A percentile compares a stretch with the other conserved stretches of the same genome.
Evolutionary conservation across 2,888 invertebrate genomes (phyloP).

Genomic region (Leptopilina syphax): DNA sequence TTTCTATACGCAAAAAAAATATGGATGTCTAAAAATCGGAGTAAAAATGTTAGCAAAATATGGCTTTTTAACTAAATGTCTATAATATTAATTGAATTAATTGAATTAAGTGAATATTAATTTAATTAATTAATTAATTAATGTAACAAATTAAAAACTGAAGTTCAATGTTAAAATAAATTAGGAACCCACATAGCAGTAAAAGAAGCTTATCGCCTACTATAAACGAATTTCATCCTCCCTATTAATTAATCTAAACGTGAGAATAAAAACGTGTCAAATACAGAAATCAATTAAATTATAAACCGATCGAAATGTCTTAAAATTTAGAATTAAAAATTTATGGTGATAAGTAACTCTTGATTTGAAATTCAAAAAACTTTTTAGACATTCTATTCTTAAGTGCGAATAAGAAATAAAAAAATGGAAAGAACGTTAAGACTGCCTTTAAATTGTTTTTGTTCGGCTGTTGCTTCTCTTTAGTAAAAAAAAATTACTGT

Average conservation of each 20-base stretch:
- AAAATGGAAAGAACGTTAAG: slow-evolving; percentile 32
- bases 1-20: too few species aligned
- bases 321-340: neutral
- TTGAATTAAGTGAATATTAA: too few species aligned
- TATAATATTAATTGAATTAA: neutral
- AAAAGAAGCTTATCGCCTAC: slow-evolving; percentile 28
- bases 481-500: neutral
- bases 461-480: slow-evolving; percentile 10
- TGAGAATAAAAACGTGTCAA: neutral
- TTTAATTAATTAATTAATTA: neutral
- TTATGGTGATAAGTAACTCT: slow-evolving; percentile 29
- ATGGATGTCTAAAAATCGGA: too few species aligned
- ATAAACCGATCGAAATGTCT: neutral
- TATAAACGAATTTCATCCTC: neutral
- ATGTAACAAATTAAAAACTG: neutral
- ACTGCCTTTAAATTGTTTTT: slow-evolving; percentile 32
- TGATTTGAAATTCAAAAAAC: neutral
- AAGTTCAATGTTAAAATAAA: neutral
- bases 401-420: slow-evolving; percentile 5
- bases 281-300: neutral
- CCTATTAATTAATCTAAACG: neutral
- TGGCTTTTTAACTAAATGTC: neutral
- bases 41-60: neutral
- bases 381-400: slow-evolving; percentile 15
- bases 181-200: slow-evolving; percentile 27